Evolutionary conservation across 2,888 invertebrate species (phyloP).

Genomic region (Xanthorhoe designata): DNA sequence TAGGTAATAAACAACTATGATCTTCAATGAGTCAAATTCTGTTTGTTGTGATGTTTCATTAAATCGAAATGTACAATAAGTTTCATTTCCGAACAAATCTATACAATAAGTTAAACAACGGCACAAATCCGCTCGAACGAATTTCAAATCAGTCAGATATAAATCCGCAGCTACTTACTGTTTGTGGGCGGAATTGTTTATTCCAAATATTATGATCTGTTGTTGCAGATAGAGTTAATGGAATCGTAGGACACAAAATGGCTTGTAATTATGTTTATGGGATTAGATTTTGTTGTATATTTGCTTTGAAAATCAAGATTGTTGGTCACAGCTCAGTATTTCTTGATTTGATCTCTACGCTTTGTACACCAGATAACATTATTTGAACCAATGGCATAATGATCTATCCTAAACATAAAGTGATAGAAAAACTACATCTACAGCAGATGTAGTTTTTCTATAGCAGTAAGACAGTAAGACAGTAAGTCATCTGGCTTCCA

Average conservation of each 20-base stretch:
- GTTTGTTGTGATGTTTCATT: not conserved
- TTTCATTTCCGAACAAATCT: not conserved
- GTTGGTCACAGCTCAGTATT: not conserved
- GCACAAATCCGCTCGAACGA: slow-evolving; percentile 39
- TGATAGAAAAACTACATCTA: too few species aligned
- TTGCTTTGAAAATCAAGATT: slow-evolving; percentile 3
- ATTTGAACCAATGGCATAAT: too few species aligned
- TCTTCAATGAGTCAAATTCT: not conserved
- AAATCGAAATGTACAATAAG: not conserved
- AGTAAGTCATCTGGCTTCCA: too few species aligned
- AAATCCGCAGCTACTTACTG: slow-evolving; percentile 40
- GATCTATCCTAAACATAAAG: too few species aligned
- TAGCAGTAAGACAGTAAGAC: too few species aligned
- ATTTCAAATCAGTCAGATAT: slow-evolving; percentile 50
- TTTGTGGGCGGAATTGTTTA: slow-evolving; percentile 43
- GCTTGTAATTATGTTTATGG: slow-evolving; percentile 24
- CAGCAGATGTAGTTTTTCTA: too few species aligned
- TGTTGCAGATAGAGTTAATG: slow-evolving; percentile 33
- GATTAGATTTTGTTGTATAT: slow-evolving; percentile 4
- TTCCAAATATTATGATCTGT: slow-evolving; percentile 38
- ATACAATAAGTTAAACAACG: slow-evolving; percentile 20
- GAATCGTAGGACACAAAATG: slow-evolving; percentile 11
- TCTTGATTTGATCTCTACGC: not conserved
- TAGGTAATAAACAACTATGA: too few species aligned
- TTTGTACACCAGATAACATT: too few species aligned